Base-by-base conservation (phyloP, 2,888 invertebrate species). In the Tyria jacobaeae region DNA sequence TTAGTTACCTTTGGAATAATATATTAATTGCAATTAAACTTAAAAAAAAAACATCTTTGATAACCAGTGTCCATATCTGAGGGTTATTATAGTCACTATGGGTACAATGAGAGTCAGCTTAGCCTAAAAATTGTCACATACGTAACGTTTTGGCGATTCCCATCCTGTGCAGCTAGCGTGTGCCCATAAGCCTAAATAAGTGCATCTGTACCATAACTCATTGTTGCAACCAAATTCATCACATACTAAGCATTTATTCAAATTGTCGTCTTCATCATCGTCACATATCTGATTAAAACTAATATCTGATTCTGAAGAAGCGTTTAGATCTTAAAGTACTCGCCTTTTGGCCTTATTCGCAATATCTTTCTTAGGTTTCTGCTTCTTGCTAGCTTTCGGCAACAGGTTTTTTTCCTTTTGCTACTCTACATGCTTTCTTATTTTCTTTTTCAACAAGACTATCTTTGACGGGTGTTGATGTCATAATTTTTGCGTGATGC, bases 401-500 rank as follows among this genome's bases (percentile, higher is more conserved):
- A 24, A n/a, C 24, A 51, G 14, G 37, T 44, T 55, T 55, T 25
- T 73, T 64, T 66, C 1, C 15, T 37, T 52, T 37, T 35, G 1
- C 14, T 27, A 4, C 24, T 17, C 17, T 64, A 48, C 39, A 54
- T 37, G 65, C 55, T 56, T 55, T 73, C 70, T 63, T 57, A 39
- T 62, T 49, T 68, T 62, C 62, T 60, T 73, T 73, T 63, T 68
- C 70, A 47, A 73, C 37, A 12, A 71, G 48, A 2, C 31, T 37
- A 44, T 70, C 68, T 73, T 73, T 70, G 25, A 71, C 44, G 27
- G 71, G 73, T 21, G 70, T 71, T 15, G 66, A 67, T 10, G 71
- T 69, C 50, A 70, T 60, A 65, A 73, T 71, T 7, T 62, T 71
- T 63, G 75, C 67, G 25, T 71, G 67, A 21, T 71, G 75, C 56